Evolutionary conservation across 2,888 invertebrate species (phyloP).

Genomic region (Tanytarsus gracilentus): DNA sequence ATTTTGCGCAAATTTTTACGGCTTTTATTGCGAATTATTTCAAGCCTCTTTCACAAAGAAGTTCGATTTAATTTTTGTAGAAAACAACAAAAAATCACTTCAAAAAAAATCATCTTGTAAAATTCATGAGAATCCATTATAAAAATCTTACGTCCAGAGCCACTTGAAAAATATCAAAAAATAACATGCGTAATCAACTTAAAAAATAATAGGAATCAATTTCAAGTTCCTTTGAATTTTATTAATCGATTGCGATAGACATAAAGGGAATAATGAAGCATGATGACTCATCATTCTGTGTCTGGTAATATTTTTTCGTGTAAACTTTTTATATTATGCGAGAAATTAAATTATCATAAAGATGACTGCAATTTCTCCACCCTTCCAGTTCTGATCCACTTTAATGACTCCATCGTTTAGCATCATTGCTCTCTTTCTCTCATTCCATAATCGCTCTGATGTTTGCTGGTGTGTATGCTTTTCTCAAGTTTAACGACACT

Average conservation of each 20-base stretch:
- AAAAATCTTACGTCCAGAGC: not conserved
- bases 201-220: too few relatives aligned
- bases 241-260: not conserved
- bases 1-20: too few relatives aligned
- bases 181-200: not conserved
- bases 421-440: not conserved
- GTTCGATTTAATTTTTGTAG: not conserved
- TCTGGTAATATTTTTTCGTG: too few relatives aligned
- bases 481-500: slow-evolving; percentile 2
- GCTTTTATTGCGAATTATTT: not conserved
- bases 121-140: not conserved
- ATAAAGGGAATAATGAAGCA: too few relatives aligned
- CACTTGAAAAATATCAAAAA: not conserved
- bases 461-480: too few relatives aligned
- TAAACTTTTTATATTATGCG: not conserved
- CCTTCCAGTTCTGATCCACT: not conserved
- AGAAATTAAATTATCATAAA: slow-evolving; percentile 8
- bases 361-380: slow-evolving; percentile 10
- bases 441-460: too few relatives aligned
- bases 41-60: not conserved
- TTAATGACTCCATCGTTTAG: slow-evolving; percentile 8
- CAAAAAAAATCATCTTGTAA: too few relatives aligned
- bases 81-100: not conserved
- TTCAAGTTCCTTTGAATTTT: not conserved
- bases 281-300: too few relatives aligned